phyloP scores from a whole-genome alignment of 2,888 invertebrate species.

The Parasteatoda lunata region DNA sequence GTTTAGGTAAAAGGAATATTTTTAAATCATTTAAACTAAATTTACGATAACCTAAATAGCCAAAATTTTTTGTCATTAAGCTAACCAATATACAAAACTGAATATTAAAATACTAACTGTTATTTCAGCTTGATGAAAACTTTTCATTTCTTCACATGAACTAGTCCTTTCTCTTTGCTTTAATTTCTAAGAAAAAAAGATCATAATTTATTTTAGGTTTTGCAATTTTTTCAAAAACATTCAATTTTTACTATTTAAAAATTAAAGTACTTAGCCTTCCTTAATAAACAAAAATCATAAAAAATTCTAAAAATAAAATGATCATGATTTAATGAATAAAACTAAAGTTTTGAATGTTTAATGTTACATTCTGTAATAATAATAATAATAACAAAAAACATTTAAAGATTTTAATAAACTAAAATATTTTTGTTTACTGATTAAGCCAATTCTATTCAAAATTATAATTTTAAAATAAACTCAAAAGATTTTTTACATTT shows the following conservation, averaged over 20 bases:
- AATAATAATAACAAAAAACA: no score
- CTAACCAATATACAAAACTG: neutral
- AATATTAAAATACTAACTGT: constrained; percentile 14
- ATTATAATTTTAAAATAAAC: neutral
- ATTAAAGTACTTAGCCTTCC: neutral
- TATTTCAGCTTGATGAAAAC: constrained; percentile 47
- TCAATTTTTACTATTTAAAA: neutral
- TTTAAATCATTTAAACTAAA: no score
- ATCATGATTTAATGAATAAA: neutral
- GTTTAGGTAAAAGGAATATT: no score
- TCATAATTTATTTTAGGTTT: neutral
- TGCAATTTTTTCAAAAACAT: neutral
- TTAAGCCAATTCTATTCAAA: no score
- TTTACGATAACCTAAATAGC: no score
- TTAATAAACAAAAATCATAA: neutral
- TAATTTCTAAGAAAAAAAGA: constrained; percentile 18
- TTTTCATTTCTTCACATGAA: constrained; percentile 46
- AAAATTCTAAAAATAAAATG: neutral
- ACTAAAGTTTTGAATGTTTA: no score
- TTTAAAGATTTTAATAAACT: no score
- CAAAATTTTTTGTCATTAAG: no score
- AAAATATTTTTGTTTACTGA: no score
- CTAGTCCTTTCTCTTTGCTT: constrained; percentile 29
- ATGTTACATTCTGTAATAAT: no score
- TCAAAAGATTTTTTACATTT: neutral